Conservation (phyloP, 2,888 invertebrate genomes). For the Xiphydria camelus region DNA sequence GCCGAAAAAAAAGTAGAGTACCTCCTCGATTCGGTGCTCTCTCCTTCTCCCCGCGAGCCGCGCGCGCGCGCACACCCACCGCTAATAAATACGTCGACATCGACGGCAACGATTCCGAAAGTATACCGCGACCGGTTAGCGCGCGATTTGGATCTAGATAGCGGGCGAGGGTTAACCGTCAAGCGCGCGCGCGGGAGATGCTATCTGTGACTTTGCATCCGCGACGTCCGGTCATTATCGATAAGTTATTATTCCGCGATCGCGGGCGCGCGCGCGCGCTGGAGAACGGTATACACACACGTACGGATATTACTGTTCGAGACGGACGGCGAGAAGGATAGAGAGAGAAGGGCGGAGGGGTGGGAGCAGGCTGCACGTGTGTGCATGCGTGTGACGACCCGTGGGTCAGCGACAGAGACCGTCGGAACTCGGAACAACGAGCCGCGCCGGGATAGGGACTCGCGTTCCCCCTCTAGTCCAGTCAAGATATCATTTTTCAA, state of each 20-base stretch:
- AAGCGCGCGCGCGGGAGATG: too few species aligned
- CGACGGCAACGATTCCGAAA: neutral
- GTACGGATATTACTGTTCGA: neutral
- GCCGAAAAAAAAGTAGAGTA: too few species aligned
- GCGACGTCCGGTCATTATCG: neutral
- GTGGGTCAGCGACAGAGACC: constrained; percentile 1
- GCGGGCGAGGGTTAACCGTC: neutral
- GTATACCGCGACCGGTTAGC: neutral
- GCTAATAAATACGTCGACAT: neutral
- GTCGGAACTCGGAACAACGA: neutral
- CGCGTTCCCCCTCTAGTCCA: neutral
- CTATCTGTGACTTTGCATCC: neutral
- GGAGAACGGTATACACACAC: neutral
- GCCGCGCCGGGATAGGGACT: too few species aligned
- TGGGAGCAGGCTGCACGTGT: too few species aligned
- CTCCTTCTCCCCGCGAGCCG: neutral
- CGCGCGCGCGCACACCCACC: neutral
- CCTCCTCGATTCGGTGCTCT: too few species aligned
- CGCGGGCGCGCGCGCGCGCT: neutral
- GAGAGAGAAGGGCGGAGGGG: neutral
- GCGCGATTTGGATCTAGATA: neutral
- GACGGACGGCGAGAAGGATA: neutral
- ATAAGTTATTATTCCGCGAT: neutral
- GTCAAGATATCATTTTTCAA: too few species aligned
- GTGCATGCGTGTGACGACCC: neutral